Percentiles rank a stretch among this genome's conserved stretches.
These are phyloP conservation scores for Odontamblyopus lacepedii DNA, from an alignment of 2,797 vertebrate genomes.

Conservation along the genomic window DNA sequence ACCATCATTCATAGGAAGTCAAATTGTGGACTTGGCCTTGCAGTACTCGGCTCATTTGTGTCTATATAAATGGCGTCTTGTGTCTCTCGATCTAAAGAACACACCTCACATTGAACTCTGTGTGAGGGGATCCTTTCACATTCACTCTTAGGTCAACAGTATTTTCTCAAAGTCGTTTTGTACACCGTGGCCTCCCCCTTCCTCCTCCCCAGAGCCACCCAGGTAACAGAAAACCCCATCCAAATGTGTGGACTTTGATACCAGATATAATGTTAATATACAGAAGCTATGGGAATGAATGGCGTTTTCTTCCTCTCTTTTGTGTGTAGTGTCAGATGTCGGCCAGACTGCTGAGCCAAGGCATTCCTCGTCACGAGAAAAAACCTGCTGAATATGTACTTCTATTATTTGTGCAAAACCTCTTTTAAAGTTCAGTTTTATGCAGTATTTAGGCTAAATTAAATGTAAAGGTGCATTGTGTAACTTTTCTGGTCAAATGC, in stretches of 20 bases:
- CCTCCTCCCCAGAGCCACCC: slow-evolving; percentile 33
- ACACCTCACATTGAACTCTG: slow-evolving; percentile 36
- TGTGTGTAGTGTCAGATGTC: slow-evolving; percentile 71
- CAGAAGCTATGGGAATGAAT: slow-evolving; percentile 68
- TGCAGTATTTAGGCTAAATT: neutral
- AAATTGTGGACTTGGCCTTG: slow-evolving; percentile 16
- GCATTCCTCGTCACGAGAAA: slow-evolving; percentile 67
- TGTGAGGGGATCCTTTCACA: slow-evolving; percentile 75
- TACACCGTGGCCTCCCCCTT: slow-evolving; percentile 27
- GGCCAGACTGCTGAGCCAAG: slow-evolving; percentile 63
- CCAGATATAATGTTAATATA: slow-evolving; percentile 69
- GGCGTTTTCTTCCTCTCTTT: slow-evolving; percentile 51
- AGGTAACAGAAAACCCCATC: slow-evolving; percentile 64
- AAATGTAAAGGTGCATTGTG: neutral
- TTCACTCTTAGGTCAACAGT: slow-evolving; percentile 70
- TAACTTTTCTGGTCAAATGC: no score
- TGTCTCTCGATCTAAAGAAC: slow-evolving; percentile 56
- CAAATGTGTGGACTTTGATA: slow-evolving; percentile 65
- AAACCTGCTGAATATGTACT: slow-evolving; percentile 37
- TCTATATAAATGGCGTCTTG: slow-evolving; percentile 57
- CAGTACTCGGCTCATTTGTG: slow-evolving; percentile 5
- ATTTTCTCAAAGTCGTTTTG: slow-evolving; percentile 70
- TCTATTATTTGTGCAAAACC: slow-evolving; percentile 12
- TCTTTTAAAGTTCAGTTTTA: neutral
- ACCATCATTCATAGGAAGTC: slow-evolving; percentile 31